These are phyloP conservation scores for Podilymbus podiceps DNA, from an alignment of 2,113 vertebrate species.

Conservation along the genomic window DNA sequence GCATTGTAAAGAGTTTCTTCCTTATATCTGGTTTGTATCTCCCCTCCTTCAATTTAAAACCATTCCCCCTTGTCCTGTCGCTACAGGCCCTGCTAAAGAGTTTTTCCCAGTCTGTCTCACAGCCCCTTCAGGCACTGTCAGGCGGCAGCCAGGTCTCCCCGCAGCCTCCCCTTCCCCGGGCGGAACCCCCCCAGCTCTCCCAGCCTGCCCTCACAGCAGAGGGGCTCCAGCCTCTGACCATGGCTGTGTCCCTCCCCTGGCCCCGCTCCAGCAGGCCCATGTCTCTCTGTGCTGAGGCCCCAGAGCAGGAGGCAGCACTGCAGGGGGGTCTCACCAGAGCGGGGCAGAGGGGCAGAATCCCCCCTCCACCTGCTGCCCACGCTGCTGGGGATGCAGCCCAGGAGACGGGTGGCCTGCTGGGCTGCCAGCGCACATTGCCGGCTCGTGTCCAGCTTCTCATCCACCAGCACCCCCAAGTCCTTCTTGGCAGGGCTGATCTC, in stretches of 20 bases:
- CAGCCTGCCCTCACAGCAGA: not conserved
- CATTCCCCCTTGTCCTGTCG: not conserved
- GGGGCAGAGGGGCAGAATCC: no score
- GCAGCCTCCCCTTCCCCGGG: not conserved
- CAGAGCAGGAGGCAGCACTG: no score
- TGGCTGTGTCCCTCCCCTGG: no score
- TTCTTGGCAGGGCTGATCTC: not conserved
- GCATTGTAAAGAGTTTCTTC: not conserved
- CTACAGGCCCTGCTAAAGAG: not conserved
- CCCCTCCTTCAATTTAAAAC: not conserved
- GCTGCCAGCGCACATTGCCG: accelerated
- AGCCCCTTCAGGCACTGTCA: not conserved
- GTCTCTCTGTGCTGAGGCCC: not conserved
- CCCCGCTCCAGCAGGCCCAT: not conserved
- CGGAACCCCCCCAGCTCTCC: not conserved
- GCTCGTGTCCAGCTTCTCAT: not conserved
- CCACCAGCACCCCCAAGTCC: not conserved
- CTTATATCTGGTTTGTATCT: not conserved
- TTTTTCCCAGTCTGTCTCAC: not conserved
- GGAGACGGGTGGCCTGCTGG: not conserved
- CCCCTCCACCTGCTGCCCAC: no score
- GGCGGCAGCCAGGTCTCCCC: accelerated
- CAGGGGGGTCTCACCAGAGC: no score
- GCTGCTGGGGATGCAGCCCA: no score
- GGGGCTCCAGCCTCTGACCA: not conserved